Evolutionary conservation across 2,113 vertebrate species (phyloP), one percentile per base, ranked within the genome.

Genomic region (Myotis lucifugus): DNA sequence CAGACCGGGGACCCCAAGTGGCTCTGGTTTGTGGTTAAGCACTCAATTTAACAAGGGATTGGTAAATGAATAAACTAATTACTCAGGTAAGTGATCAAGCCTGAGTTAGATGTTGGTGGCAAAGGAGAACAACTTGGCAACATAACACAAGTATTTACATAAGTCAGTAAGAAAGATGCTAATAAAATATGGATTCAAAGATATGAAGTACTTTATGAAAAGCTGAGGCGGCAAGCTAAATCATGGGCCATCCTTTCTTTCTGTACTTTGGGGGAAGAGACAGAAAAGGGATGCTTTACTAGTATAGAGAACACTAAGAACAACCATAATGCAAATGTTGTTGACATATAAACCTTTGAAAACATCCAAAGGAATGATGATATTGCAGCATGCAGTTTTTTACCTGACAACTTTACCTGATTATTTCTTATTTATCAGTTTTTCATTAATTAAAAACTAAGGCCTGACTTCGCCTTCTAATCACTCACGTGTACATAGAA

Each of bases 31-130:
- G 6, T 67, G n/a, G 42, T 77, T 93, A 91, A 69, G 18, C 40
- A 81, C 48, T 81, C 88, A 74, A 1, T 34, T 46, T 13, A 74
- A 74, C 40, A 78, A 87, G 59, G 46, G 29, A 69, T 10, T 84
- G 40, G 18, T n/a, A 95, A 70, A 85, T 54, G 21, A 87, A 74
- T 82, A 94, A 90, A 70, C 50, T 27, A 84, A 14, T 64, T 92
- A 72, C 27, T 90, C 85, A 84, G 8, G 82, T 89, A 85, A 92
- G 23, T 29, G 18, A 88, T 34, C 56, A 85, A 84, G 34, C 1
- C 56, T 70, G 59, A 69, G 15, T 76, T 70, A 52, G 8, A 84
- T 88, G 77, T 54, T 90, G 29, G 34, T 69, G 12, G 18, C 64
- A 78, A 87, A 79, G 52, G 13, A 93, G 17, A 88, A 85, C 7